These are phyloP conservation scores for Emydoidea blandingii DNA, from an alignment of 2,797 vertebrate species.

Conservation along the genomic window DNA sequence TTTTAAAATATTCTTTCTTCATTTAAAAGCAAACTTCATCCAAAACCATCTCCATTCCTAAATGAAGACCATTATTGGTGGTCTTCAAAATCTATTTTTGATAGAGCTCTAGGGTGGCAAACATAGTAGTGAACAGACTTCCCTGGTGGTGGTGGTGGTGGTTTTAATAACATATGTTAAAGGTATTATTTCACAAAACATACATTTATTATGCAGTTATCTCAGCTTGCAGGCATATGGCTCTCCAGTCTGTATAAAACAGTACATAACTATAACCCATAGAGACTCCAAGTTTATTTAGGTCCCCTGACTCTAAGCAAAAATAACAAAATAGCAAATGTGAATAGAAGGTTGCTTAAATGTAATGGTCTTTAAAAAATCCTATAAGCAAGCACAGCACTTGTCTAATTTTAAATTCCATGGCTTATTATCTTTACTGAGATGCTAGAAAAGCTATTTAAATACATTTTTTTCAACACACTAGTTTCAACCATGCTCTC, in stretches of 20 bases:
- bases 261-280: slow-evolving; percentile 64
- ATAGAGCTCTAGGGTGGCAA: slow-evolving; percentile 22
- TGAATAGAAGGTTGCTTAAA: slow-evolving; percentile 52
- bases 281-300: slow-evolving; percentile 69
- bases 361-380: slow-evolving; percentile 46
- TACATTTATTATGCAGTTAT: slow-evolving; percentile 76
- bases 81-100: slow-evolving; percentile 39
- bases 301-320: slow-evolving; percentile 65
- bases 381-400: slow-evolving; percentile 11
- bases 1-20: neutral
- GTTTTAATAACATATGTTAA: slow-evolving; percentile 71
- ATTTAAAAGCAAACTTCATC: neutral
- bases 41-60: slow-evolving; percentile 11
- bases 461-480: slow-evolving; percentile 41
- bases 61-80: neutral
- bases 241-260: slow-evolving; percentile 74
- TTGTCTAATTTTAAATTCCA: slow-evolving; percentile 58
- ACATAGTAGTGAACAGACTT: slow-evolving; percentile 34
- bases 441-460: slow-evolving; percentile 60
- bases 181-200: slow-evolving; percentile 77
- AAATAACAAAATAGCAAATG: slow-evolving; percentile 59
- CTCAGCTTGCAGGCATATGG: slow-evolving; percentile 74
- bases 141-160: neutral
- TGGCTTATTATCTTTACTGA: slow-evolving; percentile 52
- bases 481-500: slow-evolving; percentile 56